Conservation (phyloP, 2,888 invertebrate genomes). For the Plagodis pulveraria region DNA sequence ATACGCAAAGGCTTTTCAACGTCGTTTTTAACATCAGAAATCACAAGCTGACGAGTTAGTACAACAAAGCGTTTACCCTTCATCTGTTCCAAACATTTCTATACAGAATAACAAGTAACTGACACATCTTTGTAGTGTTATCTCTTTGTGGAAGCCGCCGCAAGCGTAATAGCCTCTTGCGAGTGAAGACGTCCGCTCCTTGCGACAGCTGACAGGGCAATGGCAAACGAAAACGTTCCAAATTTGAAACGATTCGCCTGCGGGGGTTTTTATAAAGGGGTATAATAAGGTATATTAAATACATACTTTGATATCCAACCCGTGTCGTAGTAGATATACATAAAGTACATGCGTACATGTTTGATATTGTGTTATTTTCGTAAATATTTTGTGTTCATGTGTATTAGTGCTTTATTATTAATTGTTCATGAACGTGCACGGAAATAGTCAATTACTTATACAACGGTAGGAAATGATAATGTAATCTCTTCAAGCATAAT, state of each 20-base stretch:
- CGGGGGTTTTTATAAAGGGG: slow-evolving; percentile 42
- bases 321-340: no score
- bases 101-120: slow-evolving; percentile 14
- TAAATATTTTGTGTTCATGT: no score
- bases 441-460: no score
- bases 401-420: no score
- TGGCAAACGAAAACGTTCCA: slow-evolving; percentile 44
- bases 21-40: slow-evolving; percentile 5
- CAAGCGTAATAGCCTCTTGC: slow-evolving; percentile 35
- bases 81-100: slow-evolving; percentile 29
- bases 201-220: slow-evolving; percentile 49
- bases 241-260: slow-evolving; percentile 46
- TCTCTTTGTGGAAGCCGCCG: slow-evolving; percentile 50
- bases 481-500: no score
- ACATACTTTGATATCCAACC: no score
- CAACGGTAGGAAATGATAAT: no score
- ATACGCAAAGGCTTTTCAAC: slow-evolving; percentile 1
- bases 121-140: slow-evolving; percentile 22
- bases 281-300: no score
- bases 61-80: slow-evolving; percentile 34
- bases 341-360: no score
- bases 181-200: slow-evolving; percentile 43
- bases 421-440: no score
- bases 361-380: no score
- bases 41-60: slow-evolving; percentile 9